Percentiles rank a stretch among this genome's conserved stretches.
Conservation (phyloP, 2,797 vertebrate genomes). For the Chelon auratus region DNA sequence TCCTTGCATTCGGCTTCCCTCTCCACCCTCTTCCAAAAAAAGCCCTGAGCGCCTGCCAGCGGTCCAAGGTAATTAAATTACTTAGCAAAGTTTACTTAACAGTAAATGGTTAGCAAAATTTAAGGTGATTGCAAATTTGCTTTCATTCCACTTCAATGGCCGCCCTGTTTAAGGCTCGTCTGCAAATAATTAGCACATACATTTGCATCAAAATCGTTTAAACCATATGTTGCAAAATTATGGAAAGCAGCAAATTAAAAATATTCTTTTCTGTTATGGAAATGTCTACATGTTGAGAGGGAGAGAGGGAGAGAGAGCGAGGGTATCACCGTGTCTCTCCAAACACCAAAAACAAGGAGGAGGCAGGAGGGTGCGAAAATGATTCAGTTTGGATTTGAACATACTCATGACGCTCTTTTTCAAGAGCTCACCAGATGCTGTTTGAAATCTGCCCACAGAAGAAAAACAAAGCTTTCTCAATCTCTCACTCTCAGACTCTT, state of each 20-base stretch:
- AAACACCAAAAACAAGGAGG: constrained; percentile 76
- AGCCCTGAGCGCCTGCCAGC: constrained; percentile 72
- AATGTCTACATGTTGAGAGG: constrained; percentile 83
- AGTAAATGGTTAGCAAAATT: constrained; percentile 89
- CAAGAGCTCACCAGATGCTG: constrained; percentile 86
- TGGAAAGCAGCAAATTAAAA: constrained; percentile 87
- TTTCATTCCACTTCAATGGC: constrained; percentile 92
- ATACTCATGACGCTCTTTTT: constrained; percentile 76
- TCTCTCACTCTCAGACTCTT: constrained; percentile 48
- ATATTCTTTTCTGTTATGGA: constrained; percentile 85
- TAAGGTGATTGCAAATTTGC: constrained; percentile 92
- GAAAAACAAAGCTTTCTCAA: constrained; percentile 73
- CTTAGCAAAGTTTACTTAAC: constrained; percentile 91
- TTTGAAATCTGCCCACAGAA: constrained; percentile 85
- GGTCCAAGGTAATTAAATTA: constrained; percentile 89
- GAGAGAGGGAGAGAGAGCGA: constrained; percentile 41
- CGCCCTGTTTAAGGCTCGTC: constrained; percentile 88
- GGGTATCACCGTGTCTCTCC: constrained; percentile 78
- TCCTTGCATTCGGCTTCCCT: constrained; percentile 54
- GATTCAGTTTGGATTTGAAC: constrained; percentile 82
- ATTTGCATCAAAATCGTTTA: constrained; percentile 95
- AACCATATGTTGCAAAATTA: constrained; percentile 92
- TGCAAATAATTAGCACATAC: constrained; percentile 92
- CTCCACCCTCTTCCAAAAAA: constrained; percentile 54
- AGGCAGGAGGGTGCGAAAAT: constrained; percentile 67